Percentiles rank a stretch among this genome's conserved stretches.
Conservation (phyloP, 1,140 invertebrate species). For the Hormaphis cornu region DNA sequence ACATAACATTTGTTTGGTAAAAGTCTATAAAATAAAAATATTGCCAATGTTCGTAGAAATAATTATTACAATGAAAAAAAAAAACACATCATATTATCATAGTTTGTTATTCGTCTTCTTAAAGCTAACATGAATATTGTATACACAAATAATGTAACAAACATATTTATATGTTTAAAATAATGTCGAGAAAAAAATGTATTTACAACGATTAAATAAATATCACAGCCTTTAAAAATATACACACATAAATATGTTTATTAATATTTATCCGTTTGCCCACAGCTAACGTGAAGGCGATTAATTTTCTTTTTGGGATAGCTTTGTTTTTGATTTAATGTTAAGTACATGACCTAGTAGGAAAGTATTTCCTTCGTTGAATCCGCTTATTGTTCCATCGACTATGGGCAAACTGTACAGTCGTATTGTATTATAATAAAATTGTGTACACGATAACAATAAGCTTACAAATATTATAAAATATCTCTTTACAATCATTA, state of each 20-base stretch:
- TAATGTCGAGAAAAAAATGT: background rate
- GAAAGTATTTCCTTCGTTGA: background rate
- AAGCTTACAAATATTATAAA: background rate
- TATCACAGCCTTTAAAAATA: constrained; percentile 26
- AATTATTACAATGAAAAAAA: background rate
- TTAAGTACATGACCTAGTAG: constrained; percentile 16
- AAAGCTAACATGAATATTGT: background rate
- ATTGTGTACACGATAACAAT: background rate
- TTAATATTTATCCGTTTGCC: background rate
- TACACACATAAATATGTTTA: background rate
- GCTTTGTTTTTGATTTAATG: constrained; percentile 9
- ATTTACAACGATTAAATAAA: constrained; percentile 24
- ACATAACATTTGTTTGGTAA: background rate
- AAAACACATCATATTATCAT: background rate
- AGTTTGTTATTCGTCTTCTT: background rate
- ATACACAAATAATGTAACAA: background rate
- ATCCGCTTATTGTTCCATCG: background rate
- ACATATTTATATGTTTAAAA: background rate
- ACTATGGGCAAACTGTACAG: background rate
- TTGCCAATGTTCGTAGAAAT: constrained; percentile 8
- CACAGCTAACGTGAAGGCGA: background rate
- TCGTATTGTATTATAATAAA: constrained; percentile 4
- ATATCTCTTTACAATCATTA: background rate
- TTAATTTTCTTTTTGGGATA: background rate
- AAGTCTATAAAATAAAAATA: constrained; percentile 12